These are phyloP conservation scores for Heliconius hewitsoni DNA, from an alignment of 1,140 invertebrate species.

Conservation along the genomic window DNA sequence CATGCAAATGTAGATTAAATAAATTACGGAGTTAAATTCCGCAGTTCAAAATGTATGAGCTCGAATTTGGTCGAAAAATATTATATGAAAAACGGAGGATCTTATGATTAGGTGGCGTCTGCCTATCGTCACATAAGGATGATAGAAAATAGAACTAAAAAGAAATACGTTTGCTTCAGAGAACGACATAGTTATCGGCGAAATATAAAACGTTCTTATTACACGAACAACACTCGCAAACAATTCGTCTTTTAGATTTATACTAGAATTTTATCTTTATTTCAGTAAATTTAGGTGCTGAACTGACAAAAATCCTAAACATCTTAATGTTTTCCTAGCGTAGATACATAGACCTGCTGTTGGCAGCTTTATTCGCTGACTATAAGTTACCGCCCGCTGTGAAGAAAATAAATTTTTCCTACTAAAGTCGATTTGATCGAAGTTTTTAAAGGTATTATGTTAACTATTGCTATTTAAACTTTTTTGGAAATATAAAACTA, in stretches of 20 bases:
- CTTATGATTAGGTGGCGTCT: too few species aligned
- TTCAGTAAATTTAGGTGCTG: slow-evolving; percentile 3
- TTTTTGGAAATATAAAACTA: background rate
- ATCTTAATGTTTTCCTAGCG: slow-evolving; percentile 30
- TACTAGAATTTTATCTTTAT: slow-evolving; percentile 6
- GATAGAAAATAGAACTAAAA: too few species aligned
- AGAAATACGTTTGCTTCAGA: too few species aligned
- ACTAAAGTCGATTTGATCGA: slow-evolving; percentile 18
- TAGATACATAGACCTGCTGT: slow-evolving; percentile 27
- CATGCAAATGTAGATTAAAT: too few species aligned
- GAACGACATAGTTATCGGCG: too few species aligned
- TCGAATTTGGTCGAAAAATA: too few species aligned
- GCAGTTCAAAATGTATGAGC: too few species aligned
- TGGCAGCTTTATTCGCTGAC: slow-evolving; percentile 36
- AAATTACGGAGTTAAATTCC: too few species aligned
- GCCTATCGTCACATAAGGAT: too few species aligned
- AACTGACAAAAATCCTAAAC: slow-evolving; percentile 30
- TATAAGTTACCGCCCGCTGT: slow-evolving; percentile 33
- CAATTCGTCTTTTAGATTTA: slow-evolving; percentile 1
- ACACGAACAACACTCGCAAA: background rate
- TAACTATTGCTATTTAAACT: background rate
- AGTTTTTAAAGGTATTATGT: slow-evolving; percentile 11
- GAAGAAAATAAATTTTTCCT: slow-evolving; percentile 29
- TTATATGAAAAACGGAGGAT: too few species aligned
- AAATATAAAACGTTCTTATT: background rate